A percentile compares a stretch with the other conserved stretches of the same genome.
Conservation (phyloP, 1,140 invertebrate genomes). For the Hycleus phaleratus region DNA sequence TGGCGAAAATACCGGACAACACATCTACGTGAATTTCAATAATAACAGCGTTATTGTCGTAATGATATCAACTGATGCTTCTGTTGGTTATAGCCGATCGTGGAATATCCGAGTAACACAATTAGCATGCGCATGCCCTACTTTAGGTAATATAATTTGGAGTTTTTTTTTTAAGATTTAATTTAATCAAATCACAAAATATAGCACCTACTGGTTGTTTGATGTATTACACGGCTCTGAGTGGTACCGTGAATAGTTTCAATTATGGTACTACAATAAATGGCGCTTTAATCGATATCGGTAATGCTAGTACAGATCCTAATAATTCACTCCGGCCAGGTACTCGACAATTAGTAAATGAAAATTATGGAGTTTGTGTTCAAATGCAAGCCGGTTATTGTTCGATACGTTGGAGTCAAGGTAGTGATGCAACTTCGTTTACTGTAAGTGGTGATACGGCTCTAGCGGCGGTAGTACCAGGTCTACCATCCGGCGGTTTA, state of each 20-base stretch:
- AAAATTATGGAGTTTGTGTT: constrained; percentile 69
- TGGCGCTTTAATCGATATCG: constrained; percentile 28
- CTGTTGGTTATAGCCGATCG: constrained; percentile 46
- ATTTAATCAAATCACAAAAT: background rate
- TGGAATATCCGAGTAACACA: constrained; percentile 74
- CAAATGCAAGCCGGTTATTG: constrained; percentile 59
- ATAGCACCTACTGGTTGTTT: constrained; percentile 58
- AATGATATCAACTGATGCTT: constrained; percentile 52
- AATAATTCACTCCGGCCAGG: constrained; percentile 41
- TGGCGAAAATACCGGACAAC: constrained; percentile 73
- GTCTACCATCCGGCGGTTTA: constrained; percentile 21
- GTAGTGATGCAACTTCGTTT: constrained; percentile 54
- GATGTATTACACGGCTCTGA: constrained; percentile 60
- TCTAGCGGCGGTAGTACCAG: constrained; percentile 32
- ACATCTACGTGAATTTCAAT: constrained; percentile 72
- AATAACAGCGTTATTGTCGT: constrained; percentile 58
- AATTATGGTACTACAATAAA: constrained; percentile 61
- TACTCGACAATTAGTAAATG: constrained; percentile 62
- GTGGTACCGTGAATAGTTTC: constrained; percentile 64
- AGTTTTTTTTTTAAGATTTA: background rate
- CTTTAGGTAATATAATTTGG: constrained; percentile 45
- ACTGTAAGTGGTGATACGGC: constrained; percentile 55
- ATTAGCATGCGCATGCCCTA: constrained; percentile 60
- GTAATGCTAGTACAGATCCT: constrained; percentile 25
- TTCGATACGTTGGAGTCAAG: constrained; percentile 53